Conservation (phyloP, 2,113 vertebrate genomes). For the Grammomys surdaster region DNA sequence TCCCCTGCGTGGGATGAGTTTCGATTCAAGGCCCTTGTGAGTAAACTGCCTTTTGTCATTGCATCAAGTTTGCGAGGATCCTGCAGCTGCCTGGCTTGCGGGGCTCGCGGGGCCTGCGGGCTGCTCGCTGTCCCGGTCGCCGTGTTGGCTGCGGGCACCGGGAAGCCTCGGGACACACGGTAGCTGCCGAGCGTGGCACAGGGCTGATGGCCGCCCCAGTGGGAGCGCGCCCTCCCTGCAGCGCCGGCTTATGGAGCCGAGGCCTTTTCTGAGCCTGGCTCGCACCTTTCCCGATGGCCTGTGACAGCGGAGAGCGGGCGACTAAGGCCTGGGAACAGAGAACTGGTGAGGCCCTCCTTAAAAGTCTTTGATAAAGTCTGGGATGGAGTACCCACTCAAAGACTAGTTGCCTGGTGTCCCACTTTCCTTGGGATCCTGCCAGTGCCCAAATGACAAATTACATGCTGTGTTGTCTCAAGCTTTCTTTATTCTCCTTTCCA, state of each 20-base stretch:
- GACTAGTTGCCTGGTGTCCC: not conserved
- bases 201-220: conserved; percentile 35
- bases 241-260: not conserved
- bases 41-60: no score
- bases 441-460: not conserved
- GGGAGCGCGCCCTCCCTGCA: conserved; percentile 34
- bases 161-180: not conserved
- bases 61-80: conserved; percentile 78
- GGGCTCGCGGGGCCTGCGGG: not conserved
- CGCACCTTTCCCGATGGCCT: fast-evolving
- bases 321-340: not conserved
- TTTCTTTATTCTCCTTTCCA: not conserved
- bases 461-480: not conserved
- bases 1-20: no score
- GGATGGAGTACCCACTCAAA: not conserved
- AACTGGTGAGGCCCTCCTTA: not conserved
- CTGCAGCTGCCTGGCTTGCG: not conserved
- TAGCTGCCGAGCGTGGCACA: not conserved
- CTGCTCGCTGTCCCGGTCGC: not conserved
- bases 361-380: no score
- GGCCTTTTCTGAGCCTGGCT: not conserved
- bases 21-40: no score
- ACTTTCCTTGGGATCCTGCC: not conserved
- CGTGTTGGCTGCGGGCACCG: conserved; percentile 8
- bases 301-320: not conserved